These are phyloP conservation scores for Erebia palarica DNA, from an alignment of 2,888 invertebrate genomes.

Conservation along the genomic window DNA sequence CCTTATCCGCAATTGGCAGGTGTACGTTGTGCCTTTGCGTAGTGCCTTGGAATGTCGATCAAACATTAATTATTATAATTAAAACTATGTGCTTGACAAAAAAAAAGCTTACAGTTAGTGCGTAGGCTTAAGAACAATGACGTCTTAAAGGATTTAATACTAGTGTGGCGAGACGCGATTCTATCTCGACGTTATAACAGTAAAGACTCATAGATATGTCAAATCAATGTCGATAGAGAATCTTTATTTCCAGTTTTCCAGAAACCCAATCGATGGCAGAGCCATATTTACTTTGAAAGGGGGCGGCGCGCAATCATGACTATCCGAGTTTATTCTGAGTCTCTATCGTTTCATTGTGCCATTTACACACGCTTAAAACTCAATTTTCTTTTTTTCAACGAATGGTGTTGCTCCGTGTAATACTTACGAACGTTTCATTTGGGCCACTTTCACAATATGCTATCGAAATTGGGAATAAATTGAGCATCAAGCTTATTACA, in stretches of 20 bases:
- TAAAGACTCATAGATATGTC: constrained; percentile 48
- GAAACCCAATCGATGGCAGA: constrained; percentile 40
- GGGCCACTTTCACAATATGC: constrained; percentile 22
- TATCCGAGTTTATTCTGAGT: constrained; percentile 29
- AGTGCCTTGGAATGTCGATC: too few species aligned
- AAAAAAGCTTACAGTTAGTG: neutral
- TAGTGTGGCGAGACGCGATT: constrained; percentile 51
- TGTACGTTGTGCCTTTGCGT: too few species aligned
- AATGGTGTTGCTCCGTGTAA: constrained; percentile 37
- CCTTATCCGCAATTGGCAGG: too few species aligned
- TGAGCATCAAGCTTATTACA: neutral
- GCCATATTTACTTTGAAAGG: constrained; percentile 40
- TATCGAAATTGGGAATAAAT: constrained; percentile 1
- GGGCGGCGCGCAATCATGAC: constrained; percentile 37
- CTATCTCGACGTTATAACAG: constrained; percentile 48
- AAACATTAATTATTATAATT: neutral
- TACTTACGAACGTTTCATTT: constrained; percentile 9
- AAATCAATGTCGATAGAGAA: constrained; percentile 46
- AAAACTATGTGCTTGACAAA: neutral
- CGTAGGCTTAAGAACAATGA: constrained; percentile 13
- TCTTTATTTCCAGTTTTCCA: constrained; percentile 47
- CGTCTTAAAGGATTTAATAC: constrained; percentile 60
- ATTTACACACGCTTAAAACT: constrained; percentile 30
- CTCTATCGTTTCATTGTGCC: constrained; percentile 17
- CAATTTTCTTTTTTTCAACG: constrained; percentile 33